Percentiles rank a stretch among this genome's conserved stretches.
Evolutionary conservation across 2,888 invertebrate genomes (phyloP).

Genomic region (Caenorhabditis sp.): DNA sequence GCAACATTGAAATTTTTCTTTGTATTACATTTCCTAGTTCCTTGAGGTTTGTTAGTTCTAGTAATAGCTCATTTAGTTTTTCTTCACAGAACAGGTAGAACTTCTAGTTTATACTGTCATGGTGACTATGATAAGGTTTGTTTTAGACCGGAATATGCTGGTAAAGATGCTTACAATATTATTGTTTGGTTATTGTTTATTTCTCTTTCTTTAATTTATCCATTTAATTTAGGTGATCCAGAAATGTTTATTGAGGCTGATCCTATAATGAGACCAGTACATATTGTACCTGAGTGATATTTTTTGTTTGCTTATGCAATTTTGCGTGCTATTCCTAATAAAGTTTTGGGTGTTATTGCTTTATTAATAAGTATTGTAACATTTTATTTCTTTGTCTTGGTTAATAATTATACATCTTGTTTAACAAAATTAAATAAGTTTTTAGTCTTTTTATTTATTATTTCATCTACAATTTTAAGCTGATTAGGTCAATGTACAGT

Average conservation of each 20-base stretch:
- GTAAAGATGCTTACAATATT: conserved; percentile 71
- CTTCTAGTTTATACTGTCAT: conserved; percentile 57
- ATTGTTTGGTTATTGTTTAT: conserved; percentile 75
- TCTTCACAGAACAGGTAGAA: conserved; percentile 69
- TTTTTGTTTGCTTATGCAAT: conserved; percentile 85
- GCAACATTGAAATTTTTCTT: conserved; percentile 82
- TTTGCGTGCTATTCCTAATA: conserved; percentile 82
- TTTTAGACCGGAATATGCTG: conserved; percentile 58
- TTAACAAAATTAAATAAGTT: conserved; percentile 51
- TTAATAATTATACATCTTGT: conserved; percentile 55
- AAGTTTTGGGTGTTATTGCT: conserved; percentile 81
- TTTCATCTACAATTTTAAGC: conserved; percentile 49
- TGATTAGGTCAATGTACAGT: conserved; percentile 57
- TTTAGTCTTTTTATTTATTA: conserved; percentile 53
- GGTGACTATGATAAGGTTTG: conserved; percentile 63
- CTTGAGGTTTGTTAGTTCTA: conserved; percentile 76
- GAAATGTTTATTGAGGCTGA: conserved; percentile 82
- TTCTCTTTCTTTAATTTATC: conserved; percentile 75
- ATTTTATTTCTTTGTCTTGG: conserved; percentile 60
- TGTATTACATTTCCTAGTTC: conserved; percentile 80
- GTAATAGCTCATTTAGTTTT: conserved; percentile 65
- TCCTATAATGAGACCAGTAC: conserved; percentile 78
- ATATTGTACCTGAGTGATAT: conserved; percentile 86
- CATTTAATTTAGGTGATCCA: conserved; percentile 75
- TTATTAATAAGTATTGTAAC: conserved; percentile 71